Conservation (phyloP, 2,113 vertebrate genomes). For the Amblyopsis rosae region DNA sequence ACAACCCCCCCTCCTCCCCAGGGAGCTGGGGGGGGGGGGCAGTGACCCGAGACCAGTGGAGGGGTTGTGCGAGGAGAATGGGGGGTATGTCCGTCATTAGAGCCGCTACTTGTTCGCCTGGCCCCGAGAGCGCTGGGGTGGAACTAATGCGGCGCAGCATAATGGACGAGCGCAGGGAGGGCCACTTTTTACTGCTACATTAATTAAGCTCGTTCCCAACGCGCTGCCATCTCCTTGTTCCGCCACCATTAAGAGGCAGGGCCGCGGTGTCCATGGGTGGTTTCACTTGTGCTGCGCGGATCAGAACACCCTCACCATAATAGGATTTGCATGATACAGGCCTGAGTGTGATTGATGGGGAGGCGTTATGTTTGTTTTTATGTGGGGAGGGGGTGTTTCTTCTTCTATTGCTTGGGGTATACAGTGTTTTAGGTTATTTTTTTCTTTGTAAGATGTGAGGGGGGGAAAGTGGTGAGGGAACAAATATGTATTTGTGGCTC, state of each 20-base stretch:
- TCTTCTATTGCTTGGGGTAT: constrained; percentile 9
- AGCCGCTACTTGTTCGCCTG: constrained; percentile 69
- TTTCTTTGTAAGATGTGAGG: constrained; percentile 30
- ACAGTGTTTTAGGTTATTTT: constrained; percentile 3
- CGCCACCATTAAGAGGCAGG: constrained; percentile 45
- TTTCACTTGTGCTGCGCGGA: constrained; percentile 49
- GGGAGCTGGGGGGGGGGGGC: constrained; percentile 69
- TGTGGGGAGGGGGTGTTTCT: not conserved
- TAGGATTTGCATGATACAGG: constrained; percentile 31
- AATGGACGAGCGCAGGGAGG: constrained; percentile 67
- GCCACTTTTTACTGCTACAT: constrained; percentile 84
- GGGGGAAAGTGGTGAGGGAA: constrained; percentile 19
- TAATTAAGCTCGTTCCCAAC: constrained; percentile 82
- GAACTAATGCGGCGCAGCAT: constrained; percentile 83
- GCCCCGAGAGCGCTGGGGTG: constrained; percentile 71
- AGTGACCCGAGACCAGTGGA: constrained; percentile 79
- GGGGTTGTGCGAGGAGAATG: constrained; percentile 36
- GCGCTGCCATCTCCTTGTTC: constrained; percentile 50
- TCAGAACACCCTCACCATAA: constrained; percentile 23
- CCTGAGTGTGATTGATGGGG: constrained; percentile 52
- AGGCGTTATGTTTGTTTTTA: constrained; percentile 24
- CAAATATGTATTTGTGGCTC: constrained; percentile 36
- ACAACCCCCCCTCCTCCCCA: constrained; percentile 60
- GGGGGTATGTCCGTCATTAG: constrained; percentile 80
- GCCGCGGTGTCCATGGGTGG: constrained; percentile 16